A percentile compares a stretch with the other conserved stretches of the same genome.
These are phyloP conservation scores for Paraplagusia blochii DNA, from an alignment of 2,113 vertebrate species.

Conservation along the genomic window DNA sequence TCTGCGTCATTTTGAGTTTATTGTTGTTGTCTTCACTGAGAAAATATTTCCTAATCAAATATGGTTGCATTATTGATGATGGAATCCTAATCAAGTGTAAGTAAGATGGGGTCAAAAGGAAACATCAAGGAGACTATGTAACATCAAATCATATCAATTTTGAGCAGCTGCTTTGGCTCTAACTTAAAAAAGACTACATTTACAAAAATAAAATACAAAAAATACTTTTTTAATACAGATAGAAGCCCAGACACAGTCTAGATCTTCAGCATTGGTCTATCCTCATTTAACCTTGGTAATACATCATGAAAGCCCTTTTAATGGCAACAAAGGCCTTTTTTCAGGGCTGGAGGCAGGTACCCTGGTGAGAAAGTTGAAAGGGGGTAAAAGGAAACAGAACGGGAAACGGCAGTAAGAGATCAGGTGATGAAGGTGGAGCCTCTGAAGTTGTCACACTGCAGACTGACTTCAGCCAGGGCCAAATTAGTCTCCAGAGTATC, in stretches of 20 bases:
- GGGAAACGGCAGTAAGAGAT: slow-evolving; percentile 37
- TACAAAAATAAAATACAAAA: too few species aligned
- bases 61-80: too few species aligned
- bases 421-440: slow-evolving; percentile 68
- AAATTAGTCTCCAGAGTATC: slow-evolving; percentile 47
- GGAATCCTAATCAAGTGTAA: too few species aligned
- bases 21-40: too few species aligned
- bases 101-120: too few species aligned
- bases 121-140: too few species aligned
- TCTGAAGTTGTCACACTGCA: slow-evolving; percentile 26
- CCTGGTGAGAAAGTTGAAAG: slow-evolving; percentile 47
- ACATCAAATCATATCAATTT: too few species aligned
- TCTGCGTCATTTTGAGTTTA: too few species aligned
- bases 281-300: slow-evolving; percentile 50
- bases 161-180: neutral
- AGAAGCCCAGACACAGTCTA: neutral
- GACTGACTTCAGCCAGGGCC: slow-evolving; percentile 45
- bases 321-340: slow-evolving; percentile 36
- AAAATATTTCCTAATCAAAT: too few species aligned
- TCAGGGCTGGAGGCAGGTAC: slow-evolving; percentile 32
- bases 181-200: slow-evolving; percentile 17
- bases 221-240: too few species aligned
- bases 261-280: slow-evolving; percentile 29
- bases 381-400: slow-evolving; percentile 9
- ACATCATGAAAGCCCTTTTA: slow-evolving; percentile 24